A percentile compares a stretch with the other conserved stretches of the same genome.
These are phyloP conservation scores for Hydrochoerus hydrochaeris DNA, from an alignment of 2,113 vertebrate species.

Conservation along the genomic window DNA sequence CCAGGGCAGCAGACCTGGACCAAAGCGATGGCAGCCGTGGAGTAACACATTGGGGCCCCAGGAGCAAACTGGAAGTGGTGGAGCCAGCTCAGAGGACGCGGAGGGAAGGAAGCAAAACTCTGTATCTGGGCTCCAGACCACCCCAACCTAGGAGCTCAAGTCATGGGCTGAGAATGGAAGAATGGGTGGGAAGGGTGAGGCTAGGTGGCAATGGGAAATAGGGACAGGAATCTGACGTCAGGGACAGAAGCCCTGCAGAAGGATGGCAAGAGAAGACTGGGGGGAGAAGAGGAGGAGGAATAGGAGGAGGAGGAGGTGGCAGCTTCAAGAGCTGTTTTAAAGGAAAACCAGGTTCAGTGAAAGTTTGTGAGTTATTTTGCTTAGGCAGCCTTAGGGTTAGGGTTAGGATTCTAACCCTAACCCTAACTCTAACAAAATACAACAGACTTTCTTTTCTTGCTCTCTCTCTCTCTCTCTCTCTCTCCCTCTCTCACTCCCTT, in stretches of 20 bases:
- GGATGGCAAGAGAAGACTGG: background rate
- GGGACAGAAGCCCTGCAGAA: background rate
- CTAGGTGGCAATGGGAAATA: background rate
- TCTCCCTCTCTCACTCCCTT: background rate
- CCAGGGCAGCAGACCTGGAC: background rate
- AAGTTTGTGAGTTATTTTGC: background rate
- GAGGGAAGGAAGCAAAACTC: background rate
- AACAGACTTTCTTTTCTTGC: background rate
- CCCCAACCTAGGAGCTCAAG: background rate
- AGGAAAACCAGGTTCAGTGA: background rate
- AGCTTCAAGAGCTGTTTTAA: background rate
- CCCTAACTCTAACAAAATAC: no score
- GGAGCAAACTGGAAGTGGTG: background rate
- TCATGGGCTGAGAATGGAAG: background rate
- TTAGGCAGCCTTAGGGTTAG: no score
- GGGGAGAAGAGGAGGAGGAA: background rate
- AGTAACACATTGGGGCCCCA: rapidly evolving
- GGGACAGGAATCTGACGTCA: background rate
- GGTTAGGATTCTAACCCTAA: no score
- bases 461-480: background rate
- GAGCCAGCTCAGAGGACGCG: background rate
- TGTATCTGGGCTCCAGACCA: background rate
- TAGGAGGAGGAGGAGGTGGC: background rate
- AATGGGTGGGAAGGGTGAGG: background rate
- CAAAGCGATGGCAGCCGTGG: background rate